These are phyloP conservation scores for Marmota monax DNA, from an alignment of 2,113 vertebrate species.

Conservation along the genomic window DNA sequence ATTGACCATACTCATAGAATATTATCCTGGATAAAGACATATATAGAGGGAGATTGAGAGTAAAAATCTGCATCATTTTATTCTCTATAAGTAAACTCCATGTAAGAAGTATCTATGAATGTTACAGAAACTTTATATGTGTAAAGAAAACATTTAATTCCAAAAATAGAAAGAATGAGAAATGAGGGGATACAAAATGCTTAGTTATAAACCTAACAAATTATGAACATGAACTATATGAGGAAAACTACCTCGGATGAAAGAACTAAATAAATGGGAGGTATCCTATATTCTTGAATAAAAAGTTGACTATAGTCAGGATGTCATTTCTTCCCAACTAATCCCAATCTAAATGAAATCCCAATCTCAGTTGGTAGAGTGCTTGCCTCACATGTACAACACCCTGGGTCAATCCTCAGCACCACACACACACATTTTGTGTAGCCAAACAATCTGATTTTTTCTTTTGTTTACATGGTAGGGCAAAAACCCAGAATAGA, in stretches of 20 bases:
- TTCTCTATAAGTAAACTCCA: background rate
- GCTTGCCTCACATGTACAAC: no score
- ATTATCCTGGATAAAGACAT: background rate
- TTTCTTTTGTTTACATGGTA: background rate
- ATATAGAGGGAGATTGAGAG: background rate
- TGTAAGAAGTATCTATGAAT: background rate
- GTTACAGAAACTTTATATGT: background rate
- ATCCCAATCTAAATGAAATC: background rate
- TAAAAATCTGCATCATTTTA: background rate
- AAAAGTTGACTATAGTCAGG: background rate
- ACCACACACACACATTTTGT: no score
- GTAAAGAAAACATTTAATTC: background rate
- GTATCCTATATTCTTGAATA: background rate
- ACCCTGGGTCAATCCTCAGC: no score
- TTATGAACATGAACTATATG: background rate
- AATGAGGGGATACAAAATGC: background rate
- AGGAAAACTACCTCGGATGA: background rate
- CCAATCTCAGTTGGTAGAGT: no score
- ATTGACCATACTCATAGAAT: background rate
- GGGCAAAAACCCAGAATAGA: background rate
- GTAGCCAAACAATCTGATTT: accelerated
- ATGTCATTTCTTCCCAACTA: background rate
- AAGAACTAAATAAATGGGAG: background rate
- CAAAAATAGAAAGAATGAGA: background rate
- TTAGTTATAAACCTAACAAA: background rate